Evolutionary conservation across 2,797 vertebrate species (phyloP), one percentile per base, ranked within the genome.

Genomic region (Sebastes cheni): DNA sequence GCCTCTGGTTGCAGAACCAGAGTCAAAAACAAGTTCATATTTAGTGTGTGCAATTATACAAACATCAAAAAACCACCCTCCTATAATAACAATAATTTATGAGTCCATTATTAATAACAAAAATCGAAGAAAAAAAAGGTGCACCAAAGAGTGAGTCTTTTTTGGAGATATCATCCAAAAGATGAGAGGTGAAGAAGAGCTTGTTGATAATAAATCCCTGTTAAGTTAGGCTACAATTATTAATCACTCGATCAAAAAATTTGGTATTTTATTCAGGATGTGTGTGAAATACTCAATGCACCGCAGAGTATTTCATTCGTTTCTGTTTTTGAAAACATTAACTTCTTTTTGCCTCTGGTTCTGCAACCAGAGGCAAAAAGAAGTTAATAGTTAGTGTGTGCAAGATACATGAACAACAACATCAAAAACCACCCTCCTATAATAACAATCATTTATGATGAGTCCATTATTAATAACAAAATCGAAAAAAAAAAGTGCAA

Each of bases 1-100:
- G 97, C 89, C 97, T 94, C 93, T 98, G 97, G 92, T 98, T 98
- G 90, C 97, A 98, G 90, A 98, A 98, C 97, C 97, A 98, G 36
- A 39, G 36, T 12, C 36, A 39, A 39, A 46, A 16, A 46, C 3
- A 74, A 78, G 77, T 79, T 76, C 64, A 30, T 36, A 69, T 42
- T 77, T 23, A 67, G 67, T 78, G 82, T 86, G 90, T 88, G 82
- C 80, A 85, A 83, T 23, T 36, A 85, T 66, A 89, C 71, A 84
- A 86, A 90, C 87, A 89, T 77, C 59, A 13, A 85, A 81, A 79
- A 79, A 36, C 25, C 72, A 60, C 16, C 72, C 75, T 79, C 61
- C 78, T 67, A 75, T 69, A 86, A 86, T 39, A 39, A 39, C 76
- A 66, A 75, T 66, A 59, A 61, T 56, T 23, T 56, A 34, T 8